Evolutionary conservation across 2,888 invertebrate species (phyloP).

Genomic region (Chrysolina americana): DNA sequence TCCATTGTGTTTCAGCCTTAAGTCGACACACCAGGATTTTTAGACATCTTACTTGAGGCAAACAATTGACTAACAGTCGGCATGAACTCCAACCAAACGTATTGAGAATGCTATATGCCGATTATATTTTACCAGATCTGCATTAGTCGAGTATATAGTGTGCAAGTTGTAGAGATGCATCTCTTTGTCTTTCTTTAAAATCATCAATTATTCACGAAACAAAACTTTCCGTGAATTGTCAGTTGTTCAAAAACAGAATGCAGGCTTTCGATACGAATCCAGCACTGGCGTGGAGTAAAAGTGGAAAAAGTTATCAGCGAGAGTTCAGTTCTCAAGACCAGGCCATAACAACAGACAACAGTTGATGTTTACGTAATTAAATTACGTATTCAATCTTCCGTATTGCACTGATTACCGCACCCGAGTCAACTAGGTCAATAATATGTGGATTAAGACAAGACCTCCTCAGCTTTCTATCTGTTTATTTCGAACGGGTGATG

Average conservation of each 20-base stretch:
- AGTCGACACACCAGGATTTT: too few species aligned
- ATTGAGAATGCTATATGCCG: too few species aligned
- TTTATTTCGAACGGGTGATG: too few species aligned
- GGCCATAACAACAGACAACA: constrained; percentile 1
- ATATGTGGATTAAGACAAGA: constrained; percentile 16
- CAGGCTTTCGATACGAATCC: not conserved
- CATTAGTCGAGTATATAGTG: too few species aligned
- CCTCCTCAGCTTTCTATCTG: not conserved
- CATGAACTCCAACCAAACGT: too few species aligned
- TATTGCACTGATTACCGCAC: constrained; percentile 12
- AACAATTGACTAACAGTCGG: too few species aligned
- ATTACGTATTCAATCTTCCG: constrained; percentile 22
- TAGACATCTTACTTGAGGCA: too few species aligned
- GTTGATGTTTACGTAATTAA: constrained; percentile 20
- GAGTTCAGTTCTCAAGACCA: constrained; percentile 11
- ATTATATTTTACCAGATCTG: too few species aligned
- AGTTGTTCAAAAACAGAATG: not conserved
- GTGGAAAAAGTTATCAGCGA: constrained; percentile 19
- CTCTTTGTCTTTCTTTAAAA: not conserved
- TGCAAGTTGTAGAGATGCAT: too few species aligned
- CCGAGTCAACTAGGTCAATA: constrained; percentile 19
- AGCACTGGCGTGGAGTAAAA: constrained; percentile 10
- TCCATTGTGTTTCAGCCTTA: too few species aligned
- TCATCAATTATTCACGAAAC: too few species aligned
- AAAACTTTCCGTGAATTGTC: not conserved